phyloP scores from a whole-genome alignment of 2,113 vertebrate genomes.

The Turnix velox region DNA sequence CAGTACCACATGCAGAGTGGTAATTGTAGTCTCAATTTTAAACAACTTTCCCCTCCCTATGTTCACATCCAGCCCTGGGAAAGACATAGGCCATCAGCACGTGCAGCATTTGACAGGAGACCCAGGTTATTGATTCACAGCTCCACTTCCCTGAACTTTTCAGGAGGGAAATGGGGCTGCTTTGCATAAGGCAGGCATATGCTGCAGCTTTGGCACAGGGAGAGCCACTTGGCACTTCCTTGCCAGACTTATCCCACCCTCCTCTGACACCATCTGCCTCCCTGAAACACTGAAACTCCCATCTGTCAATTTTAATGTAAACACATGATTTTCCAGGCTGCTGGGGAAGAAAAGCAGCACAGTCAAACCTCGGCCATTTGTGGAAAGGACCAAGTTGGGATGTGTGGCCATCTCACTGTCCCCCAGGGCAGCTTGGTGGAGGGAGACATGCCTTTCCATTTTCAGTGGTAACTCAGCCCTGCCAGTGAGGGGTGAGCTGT shows the following conservation, averaged over 20 bases:
- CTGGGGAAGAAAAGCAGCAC: not conserved
- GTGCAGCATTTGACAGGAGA: constrained; percentile 28
- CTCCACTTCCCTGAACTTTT: constrained; percentile 38
- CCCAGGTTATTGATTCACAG: constrained; percentile 50
- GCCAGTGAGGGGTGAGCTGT: not conserved
- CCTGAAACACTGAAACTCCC: constrained; percentile 40
- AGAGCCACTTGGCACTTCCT: constrained; percentile 45
- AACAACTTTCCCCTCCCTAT: rapidly evolving
- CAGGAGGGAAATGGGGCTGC: constrained; percentile 4
- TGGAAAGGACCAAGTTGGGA: not conserved
- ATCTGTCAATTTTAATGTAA: constrained; percentile 68
- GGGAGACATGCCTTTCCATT: not conserved
- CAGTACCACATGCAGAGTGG: not conserved
- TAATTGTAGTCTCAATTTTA: not conserved
- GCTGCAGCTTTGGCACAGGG: constrained; percentile 57
- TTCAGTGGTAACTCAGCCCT: not conserved
- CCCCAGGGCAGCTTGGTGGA: not conserved
- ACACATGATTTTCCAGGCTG: constrained; percentile 59
- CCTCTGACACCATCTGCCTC: constrained; percentile 68
- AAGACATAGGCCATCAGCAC: not conserved
- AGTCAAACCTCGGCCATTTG: not conserved
- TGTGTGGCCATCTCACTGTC: not conserved
- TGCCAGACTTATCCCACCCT: constrained; percentile 67
- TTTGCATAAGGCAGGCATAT: constrained; percentile 70
- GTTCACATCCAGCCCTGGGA: not conserved